Conservation (phyloP, 2,888 invertebrate species). For the Ptilodon capucinus region DNA sequence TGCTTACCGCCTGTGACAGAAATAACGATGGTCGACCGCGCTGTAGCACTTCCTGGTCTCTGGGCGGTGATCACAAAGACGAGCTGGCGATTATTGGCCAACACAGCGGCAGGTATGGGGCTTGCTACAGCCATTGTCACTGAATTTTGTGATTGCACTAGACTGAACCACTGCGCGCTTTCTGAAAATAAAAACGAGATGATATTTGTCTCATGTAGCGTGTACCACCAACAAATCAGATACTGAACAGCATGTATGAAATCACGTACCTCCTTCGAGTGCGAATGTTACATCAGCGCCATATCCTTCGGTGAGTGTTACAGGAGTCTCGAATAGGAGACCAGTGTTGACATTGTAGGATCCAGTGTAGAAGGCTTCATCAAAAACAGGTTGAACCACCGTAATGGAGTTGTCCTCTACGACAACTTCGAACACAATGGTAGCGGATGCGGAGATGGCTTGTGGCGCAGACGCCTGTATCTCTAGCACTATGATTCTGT, state of each 20-base stretch:
- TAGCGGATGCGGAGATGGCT: conserved; percentile 32
- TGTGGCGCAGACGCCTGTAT: conserved; percentile 34
- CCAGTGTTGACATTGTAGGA: not conserved
- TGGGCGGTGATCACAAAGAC: conserved; percentile 28
- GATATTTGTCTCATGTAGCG: too few species aligned
- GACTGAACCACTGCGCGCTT: conserved; percentile 34
- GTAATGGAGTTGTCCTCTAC: conserved; percentile 4
- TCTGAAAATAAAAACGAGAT: conserved; percentile 27
- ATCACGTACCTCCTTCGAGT: conserved; percentile 39
- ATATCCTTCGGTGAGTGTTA: not conserved
- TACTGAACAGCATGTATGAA: not conserved
- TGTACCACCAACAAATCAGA: too few species aligned
- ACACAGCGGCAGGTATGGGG: conserved; percentile 15
- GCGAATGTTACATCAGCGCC: not conserved
- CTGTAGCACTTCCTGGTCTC: conserved; percentile 11
- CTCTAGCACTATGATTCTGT: conserved; percentile 32
- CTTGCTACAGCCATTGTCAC: conserved; percentile 6
- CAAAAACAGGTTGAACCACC: conserved; percentile 6
- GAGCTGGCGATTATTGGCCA: conserved; percentile 25
- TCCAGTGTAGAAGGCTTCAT: not conserved
- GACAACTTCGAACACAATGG: conserved; percentile 33
- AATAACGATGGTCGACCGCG: conserved; percentile 29
- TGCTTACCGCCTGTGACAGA: conserved; percentile 8
- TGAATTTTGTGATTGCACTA: conserved; percentile 7
- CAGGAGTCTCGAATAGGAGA: not conserved